Conservation (phyloP, 1,140 invertebrate genomes). For the Drosophila watanabei region DNA sequence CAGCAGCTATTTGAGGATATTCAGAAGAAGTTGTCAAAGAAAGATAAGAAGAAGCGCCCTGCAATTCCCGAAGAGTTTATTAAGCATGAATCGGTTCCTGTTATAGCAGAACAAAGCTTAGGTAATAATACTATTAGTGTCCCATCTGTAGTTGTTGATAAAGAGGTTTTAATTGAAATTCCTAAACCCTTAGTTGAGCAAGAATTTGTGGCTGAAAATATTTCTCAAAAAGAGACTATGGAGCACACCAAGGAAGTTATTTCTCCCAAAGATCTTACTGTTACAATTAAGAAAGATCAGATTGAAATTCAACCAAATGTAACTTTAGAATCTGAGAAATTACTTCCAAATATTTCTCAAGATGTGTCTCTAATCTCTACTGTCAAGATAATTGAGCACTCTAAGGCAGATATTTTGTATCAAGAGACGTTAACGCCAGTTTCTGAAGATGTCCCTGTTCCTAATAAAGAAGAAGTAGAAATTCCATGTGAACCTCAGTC, state of each 20-base stretch:
- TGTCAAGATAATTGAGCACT: slow-evolving; percentile 53
- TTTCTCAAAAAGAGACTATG: slow-evolving; percentile 38
- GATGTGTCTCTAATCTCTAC: slow-evolving; percentile 54
- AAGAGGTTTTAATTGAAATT: slow-evolving; percentile 31
- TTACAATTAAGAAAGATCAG: slow-evolving; percentile 23
- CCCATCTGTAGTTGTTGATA: slow-evolving; percentile 18
- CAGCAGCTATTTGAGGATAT: slow-evolving; percentile 78
- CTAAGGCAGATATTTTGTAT: slow-evolving; percentile 43
- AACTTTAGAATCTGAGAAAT: slow-evolving; percentile 12
- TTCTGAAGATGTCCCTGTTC: slow-evolving; percentile 14
- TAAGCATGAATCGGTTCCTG: slow-evolving; percentile 60
- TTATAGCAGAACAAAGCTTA: slow-evolving; percentile 47
- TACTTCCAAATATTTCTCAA: slow-evolving; percentile 46
- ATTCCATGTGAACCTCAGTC: slow-evolving; percentile 57
- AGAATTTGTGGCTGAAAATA: slow-evolving; percentile 29
- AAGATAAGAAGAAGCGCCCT: slow-evolving; percentile 82
- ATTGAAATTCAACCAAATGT: slow-evolving; percentile 14
- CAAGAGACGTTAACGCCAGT: slow-evolving; percentile 25
- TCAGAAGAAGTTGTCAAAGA: slow-evolving; percentile 81
- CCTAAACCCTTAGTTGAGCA: slow-evolving; percentile 15
- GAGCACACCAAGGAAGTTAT: slow-evolving; percentile 43
- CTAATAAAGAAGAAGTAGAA: slow-evolving; percentile 59
- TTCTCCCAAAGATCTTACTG: slow-evolving; percentile 24
- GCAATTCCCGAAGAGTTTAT: slow-evolving; percentile 80
- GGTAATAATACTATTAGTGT: slow-evolving; percentile 32